phyloP scores from a whole-genome alignment of 2,113 vertebrate genomes.

The Antigone vipio region DNA sequence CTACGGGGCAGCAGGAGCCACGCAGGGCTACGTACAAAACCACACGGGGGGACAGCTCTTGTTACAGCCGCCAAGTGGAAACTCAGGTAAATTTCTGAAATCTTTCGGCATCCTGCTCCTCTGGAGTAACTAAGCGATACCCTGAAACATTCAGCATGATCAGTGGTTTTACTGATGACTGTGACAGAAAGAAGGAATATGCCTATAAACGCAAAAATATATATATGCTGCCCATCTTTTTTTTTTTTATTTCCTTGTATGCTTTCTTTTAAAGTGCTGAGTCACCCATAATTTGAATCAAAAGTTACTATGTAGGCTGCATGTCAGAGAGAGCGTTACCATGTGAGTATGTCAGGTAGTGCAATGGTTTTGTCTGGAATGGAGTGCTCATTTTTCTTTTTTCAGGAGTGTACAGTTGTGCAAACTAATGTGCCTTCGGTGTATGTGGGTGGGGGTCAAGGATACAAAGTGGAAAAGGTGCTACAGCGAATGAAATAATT shows the following conservation, averaged over 20 bases:
- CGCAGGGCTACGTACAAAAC: slow-evolving; percentile 72
- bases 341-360: neutral
- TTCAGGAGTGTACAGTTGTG: neutral
- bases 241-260: neutral
- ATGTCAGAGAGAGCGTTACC: neutral
- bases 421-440: neutral
- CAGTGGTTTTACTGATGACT: neutral
- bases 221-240: neutral
- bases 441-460: neutral
- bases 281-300: neutral
- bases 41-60: slow-evolving; percentile 59
- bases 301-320: neutral
- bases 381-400: neutral
- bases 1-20: slow-evolving; percentile 47
- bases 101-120: neutral
- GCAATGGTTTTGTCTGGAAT: neutral
- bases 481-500: neutral
- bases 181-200: neutral
- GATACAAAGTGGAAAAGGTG: neutral
- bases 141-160: neutral
- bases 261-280: neutral
- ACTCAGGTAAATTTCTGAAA: slow-evolving; percentile 42
- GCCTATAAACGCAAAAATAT: neutral
- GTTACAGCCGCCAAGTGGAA: slow-evolving; percentile 70
- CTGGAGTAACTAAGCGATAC: neutral